Base-by-base conservation (phyloP, 2,113 vertebrate species). In the Sprattus sprattus region DNA sequence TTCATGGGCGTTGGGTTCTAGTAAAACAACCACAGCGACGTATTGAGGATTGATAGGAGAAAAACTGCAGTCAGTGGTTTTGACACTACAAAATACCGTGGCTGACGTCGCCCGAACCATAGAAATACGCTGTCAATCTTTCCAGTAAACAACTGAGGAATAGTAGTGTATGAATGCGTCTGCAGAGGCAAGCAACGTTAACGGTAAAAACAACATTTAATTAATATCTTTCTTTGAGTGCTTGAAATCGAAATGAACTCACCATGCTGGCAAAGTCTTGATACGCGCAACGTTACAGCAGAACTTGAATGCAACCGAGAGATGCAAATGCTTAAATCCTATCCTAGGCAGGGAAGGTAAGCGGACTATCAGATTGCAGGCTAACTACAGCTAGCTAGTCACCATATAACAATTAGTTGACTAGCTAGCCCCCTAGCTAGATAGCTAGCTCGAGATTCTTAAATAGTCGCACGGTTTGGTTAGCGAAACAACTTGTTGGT, bases 401-500 rank as follows among this genome's bases (percentile, higher is more conserved):
- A 67, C 64, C 64, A 28, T 28, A 67, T 28, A 32, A 28, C 71
- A 78, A 78, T 78, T 78, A 78, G 71, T 78, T 78, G 71, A 78
- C 71, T 32, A 13, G 28, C 71, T 78, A 78, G 32, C 54, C 18
- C 4, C 22, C 25, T 39, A 5, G 71, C 71, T 78, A 60, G 3
- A 20, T 60, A 32, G 71, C 71, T 39, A 78, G 71, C 71, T 78
- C 71, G 10, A 28, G 4, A 39, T 39, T 2, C 64, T 67, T 7
- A 64, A 64, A 71, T 78, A 39, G 71, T 39, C 44, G 64, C 64
- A 71, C 8, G n/a, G 64, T 71, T 71, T 28, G 71, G 4, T 13
- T 78, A 78, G 71, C 39, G 28, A 78, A 78, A 78, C 71, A 78
- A 78, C 71, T 78, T 78, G 71, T 78, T 78, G 71, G 71, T 78